A percentile compares a stretch with the other conserved stretches of the same genome.
phyloP scores from a whole-genome alignment of 1,140 invertebrate genomes.

The Cherax quadricarinatus region DNA sequence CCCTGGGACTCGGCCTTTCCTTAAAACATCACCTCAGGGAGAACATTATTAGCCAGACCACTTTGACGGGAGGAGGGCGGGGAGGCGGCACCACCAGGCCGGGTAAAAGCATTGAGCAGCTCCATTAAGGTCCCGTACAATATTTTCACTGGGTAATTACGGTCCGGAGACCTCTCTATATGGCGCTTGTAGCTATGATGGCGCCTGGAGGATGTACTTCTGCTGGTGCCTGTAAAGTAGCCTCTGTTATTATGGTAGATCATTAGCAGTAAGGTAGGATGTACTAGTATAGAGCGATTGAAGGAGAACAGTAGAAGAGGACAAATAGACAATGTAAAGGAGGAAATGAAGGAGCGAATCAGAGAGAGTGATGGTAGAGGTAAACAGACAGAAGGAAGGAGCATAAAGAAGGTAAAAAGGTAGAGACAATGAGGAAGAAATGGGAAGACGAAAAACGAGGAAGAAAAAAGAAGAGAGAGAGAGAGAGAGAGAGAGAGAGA shows the following conservation, averaged over 20 bases:
- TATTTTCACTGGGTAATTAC: not conserved
- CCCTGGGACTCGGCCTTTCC: not conserved
- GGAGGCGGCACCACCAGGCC: not conserved
- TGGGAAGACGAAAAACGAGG: too few species aligned
- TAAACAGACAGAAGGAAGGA: not conserved
- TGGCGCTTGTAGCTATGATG: too few species aligned
- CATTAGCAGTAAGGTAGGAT: not conserved
- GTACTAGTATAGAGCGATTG: not conserved
- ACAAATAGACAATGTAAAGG: too few species aligned
- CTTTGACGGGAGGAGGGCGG: not conserved
- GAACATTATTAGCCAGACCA: slow-evolving; percentile 27
- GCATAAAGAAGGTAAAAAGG: not conserved
- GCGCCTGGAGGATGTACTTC: too few species aligned
- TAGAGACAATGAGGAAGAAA: too few species aligned
- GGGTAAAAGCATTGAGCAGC: not conserved
- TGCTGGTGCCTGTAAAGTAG: too few species aligned
- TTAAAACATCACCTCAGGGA: slow-evolving; percentile 38
- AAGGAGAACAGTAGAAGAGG: not conserved
- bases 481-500: not conserved
- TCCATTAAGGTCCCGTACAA: not conserved
- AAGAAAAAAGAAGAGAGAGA: not conserved
- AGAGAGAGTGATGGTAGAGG: not conserved
- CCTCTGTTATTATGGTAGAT: too few species aligned
- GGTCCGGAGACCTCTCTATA: too few species aligned
- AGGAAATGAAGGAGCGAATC: not conserved